Conservation (phyloP, 2,888 invertebrate genomes). For the Teleogryllus oceanicus region DNA sequence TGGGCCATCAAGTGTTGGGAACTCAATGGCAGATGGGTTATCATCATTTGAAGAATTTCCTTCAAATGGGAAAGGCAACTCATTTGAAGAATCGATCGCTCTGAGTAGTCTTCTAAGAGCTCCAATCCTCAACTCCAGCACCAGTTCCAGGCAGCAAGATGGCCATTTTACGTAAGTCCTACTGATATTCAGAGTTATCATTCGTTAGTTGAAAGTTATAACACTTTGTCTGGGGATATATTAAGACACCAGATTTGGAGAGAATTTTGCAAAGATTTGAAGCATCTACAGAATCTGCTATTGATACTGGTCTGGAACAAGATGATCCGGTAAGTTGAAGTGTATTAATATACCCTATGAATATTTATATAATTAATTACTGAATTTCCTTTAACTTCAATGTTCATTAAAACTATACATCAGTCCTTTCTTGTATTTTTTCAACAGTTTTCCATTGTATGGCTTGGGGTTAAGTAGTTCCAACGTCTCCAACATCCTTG, state of each 20-base stretch:
- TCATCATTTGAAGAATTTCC: conserved; percentile 56
- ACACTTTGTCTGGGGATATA: conserved; percentile 49
- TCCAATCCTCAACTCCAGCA: background rate
- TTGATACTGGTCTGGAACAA: conserved; percentile 27
- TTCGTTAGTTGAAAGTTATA: conserved; percentile 58
- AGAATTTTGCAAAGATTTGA: conserved; percentile 57
- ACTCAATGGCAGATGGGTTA: conserved; percentile 63
- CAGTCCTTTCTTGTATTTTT: background rate
- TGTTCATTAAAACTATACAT: background rate
- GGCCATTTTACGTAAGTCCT: conserved; percentile 40
- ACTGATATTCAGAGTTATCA: conserved; percentile 56
- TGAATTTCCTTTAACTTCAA: background rate
- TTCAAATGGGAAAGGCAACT: background rate
- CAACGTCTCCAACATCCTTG: conserved; percentile 51
- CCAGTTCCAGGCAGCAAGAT: background rate
- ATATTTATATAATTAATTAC: no score
- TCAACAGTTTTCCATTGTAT: conserved; percentile 36
- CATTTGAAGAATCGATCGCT: background rate
- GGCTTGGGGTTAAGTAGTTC: conserved; percentile 58
- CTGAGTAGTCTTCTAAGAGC: conserved; percentile 42
- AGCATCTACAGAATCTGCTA: conserved; percentile 23
- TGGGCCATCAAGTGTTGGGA: conserved; percentile 52
- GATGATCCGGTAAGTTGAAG: conserved; percentile 36
- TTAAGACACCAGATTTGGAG: conserved; percentile 56
- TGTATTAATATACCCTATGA: background rate